A percentile compares a stretch with the other conserved stretches of the same genome.
Evolutionary conservation across 1,140 invertebrate genomes (phyloP).

Genomic region (Magallana gigas): DNA sequence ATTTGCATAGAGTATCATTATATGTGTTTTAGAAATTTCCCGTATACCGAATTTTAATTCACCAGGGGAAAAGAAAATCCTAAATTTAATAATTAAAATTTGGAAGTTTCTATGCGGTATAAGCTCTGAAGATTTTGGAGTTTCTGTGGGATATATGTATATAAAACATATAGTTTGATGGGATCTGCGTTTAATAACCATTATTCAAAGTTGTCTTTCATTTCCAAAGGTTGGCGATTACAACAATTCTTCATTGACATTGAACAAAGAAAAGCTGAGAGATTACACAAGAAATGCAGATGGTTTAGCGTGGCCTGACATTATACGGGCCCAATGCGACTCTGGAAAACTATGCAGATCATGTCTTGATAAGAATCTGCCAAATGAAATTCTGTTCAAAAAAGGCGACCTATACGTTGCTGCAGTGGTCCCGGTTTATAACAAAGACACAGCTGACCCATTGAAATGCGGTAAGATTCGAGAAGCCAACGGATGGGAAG

Average conservation of each 20-base stretch:
- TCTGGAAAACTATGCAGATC: background rate
- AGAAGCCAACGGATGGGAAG: background rate
- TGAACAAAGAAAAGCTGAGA: slow-evolving; percentile 1
- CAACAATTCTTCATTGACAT: background rate
- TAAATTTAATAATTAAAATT: too few species aligned
- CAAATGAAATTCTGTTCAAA: slow-evolving; percentile 38
- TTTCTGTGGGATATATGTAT: too few species aligned
- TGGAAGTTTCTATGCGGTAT: too few species aligned
- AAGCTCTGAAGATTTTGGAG: too few species aligned
- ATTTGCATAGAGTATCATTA: too few species aligned
- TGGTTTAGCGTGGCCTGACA: slow-evolving; percentile 40
- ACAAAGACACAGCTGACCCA: slow-evolving; percentile 16
- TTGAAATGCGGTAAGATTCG: slow-evolving; percentile 24
- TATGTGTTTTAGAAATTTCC: too few species aligned
- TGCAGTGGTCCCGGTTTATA: slow-evolving; percentile 40
- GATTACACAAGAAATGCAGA: slow-evolving; percentile 14
- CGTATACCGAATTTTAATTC: too few species aligned
- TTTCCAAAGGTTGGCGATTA: slow-evolving; percentile 30
- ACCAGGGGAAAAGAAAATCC: too few species aligned
- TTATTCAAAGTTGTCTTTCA: too few species aligned
- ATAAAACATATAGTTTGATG: too few species aligned
- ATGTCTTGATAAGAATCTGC: background rate
- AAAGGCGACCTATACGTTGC: slow-evolving; percentile 44
- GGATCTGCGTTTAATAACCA: too few species aligned
- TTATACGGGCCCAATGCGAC: slow-evolving; percentile 37